A percentile compares a stretch with the other conserved stretches of the same genome.
These are phyloP conservation scores for Heliconius melpomene DNA, from an alignment of 1,140 invertebrate genomes.

Conservation along the genomic window DNA sequence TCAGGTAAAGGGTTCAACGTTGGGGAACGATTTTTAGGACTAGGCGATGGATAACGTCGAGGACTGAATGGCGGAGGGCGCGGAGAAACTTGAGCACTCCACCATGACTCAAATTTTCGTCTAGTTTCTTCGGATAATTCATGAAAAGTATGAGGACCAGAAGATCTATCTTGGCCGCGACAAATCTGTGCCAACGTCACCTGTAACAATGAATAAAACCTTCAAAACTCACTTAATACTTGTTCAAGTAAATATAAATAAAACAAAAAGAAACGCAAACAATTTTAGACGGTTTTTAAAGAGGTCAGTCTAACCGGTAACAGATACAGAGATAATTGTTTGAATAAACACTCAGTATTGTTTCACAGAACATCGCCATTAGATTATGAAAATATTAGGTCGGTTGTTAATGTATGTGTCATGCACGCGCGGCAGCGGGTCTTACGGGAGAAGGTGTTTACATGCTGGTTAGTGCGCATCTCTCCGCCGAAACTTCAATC, in stretches of 20 bases:
- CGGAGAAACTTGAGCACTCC: slow-evolving; percentile 84
- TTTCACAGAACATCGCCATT: slow-evolving; percentile 81
- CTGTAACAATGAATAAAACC: slow-evolving; percentile 80
- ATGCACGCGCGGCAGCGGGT: slow-evolving; percentile 65
- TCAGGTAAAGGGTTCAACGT: slow-evolving; percentile 75
- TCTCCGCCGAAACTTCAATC: slow-evolving; percentile 77
- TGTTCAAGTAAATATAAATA: slow-evolving; percentile 43
- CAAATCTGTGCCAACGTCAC: slow-evolving; percentile 89
- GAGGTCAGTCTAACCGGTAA: slow-evolving; percentile 77
- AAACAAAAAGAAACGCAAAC: slow-evolving; percentile 66
- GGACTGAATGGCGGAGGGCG: slow-evolving; percentile 83
- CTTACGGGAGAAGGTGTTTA: slow-evolving; percentile 65
- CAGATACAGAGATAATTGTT: slow-evolving; percentile 76
- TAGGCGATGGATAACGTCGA: slow-evolving; percentile 79
- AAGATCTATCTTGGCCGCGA: slow-evolving; percentile 83
- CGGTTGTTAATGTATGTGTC: slow-evolving; percentile 79
- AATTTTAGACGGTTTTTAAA: slow-evolving; percentile 75
- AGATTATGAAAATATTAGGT: slow-evolving; percentile 81
- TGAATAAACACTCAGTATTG: slow-evolving; percentile 74
- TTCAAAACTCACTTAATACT: slow-evolving; percentile 50
- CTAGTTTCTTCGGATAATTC: slow-evolving; percentile 88
- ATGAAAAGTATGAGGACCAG: slow-evolving; percentile 80
- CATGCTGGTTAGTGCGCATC: slow-evolving; percentile 71
- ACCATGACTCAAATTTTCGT: slow-evolving; percentile 90
- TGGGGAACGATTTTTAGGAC: slow-evolving; percentile 77